Base-by-base conservation (phyloP, 2,888 invertebrate species). In the Cerastis rubricosa region DNA sequence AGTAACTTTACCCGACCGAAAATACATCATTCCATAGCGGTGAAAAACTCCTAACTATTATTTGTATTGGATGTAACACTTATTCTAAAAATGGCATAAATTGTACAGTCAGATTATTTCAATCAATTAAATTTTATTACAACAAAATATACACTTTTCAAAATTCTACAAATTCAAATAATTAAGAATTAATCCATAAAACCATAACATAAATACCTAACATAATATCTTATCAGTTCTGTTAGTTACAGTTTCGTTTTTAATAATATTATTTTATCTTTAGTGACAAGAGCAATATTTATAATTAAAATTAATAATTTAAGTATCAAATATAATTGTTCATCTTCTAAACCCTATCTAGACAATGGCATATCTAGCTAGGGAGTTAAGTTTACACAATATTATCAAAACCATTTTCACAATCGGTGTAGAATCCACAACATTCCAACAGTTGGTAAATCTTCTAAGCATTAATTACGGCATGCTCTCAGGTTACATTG, bases 171-270 rank as follows among this genome's bases (percentile, higher is more conserved):
- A 47, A n/a, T 22, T 0, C 17, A 22, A 75, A 67, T 45, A 19
- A 19, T 43, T 19, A 43, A 14, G 1, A 43, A 45, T 35, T 2
- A 17, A 35, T 66, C 1, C 40, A 59, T 51, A 25, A 47, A 57
- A 35, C n/a, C 54, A 74, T 14, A 64, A 51, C 17, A 19, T 78
- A 35, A 51, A 45, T 45, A 5, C 5, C 8, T 78, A 45, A 19
- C 12, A 67, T 66, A 22, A 14, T 25, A 35, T 40, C 3, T 40
- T 40, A 51, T 51, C 78, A 35, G 45, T 75, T n/a, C 8, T 51
- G 35, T n/a, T 29, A 47, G 35, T n/a, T 43, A 47, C 17, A 57
- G 14, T 47, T n/a, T n/a, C 12, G 47, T 78, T 25, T 25, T 45
- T 57, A 29, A 1, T n/a, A 12, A 22, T 43, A 49, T n/a, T 22